Conservation (phyloP, 2,888 invertebrate genomes). For the Ceramica pisi region DNA sequence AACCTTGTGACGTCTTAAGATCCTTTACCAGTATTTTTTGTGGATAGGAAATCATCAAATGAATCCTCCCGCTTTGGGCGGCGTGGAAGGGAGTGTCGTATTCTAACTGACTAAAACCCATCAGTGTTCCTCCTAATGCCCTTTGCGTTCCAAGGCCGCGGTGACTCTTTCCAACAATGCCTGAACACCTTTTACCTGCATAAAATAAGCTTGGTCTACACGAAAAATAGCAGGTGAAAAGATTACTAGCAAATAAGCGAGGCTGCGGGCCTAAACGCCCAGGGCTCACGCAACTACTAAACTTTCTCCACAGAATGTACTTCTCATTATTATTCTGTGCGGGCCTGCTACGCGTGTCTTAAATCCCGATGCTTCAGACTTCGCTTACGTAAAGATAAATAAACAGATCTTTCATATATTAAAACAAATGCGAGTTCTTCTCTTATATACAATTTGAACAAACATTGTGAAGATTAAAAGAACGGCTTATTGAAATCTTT, state of each 20-base stretch:
- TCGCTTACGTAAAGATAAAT: slow-evolving; percentile 15
- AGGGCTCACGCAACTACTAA: slow-evolving; percentile 1
- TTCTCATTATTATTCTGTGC: slow-evolving; percentile 33
- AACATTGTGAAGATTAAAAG: slow-evolving; percentile 15
- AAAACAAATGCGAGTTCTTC: slow-evolving; percentile 20
- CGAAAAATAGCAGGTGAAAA: not conserved
- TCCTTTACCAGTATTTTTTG: too few species aligned
- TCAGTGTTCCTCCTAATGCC: too few species aligned
- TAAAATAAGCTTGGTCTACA: too few species aligned
- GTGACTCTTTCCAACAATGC: too few species aligned
- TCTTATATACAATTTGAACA: slow-evolving; percentile 10
- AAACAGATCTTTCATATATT: slow-evolving; percentile 14
- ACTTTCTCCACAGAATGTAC: slow-evolving; percentile 24
- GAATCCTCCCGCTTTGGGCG: too few species aligned
- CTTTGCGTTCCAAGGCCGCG: too few species aligned
- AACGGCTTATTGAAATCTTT: not conserved
- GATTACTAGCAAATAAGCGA: not conserved
- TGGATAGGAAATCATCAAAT: too few species aligned
- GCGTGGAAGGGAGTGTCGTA: too few species aligned
- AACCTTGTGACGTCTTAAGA: too few species aligned
- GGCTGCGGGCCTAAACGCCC: not conserved
- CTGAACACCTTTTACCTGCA: too few species aligned
- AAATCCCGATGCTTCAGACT: slow-evolving; percentile 13
- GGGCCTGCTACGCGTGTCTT: slow-evolving; percentile 25
- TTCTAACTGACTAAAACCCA: too few species aligned